phyloP scores from a whole-genome alignment of 2,113 vertebrate species.

The Semicossyphus pulcher region DNA sequence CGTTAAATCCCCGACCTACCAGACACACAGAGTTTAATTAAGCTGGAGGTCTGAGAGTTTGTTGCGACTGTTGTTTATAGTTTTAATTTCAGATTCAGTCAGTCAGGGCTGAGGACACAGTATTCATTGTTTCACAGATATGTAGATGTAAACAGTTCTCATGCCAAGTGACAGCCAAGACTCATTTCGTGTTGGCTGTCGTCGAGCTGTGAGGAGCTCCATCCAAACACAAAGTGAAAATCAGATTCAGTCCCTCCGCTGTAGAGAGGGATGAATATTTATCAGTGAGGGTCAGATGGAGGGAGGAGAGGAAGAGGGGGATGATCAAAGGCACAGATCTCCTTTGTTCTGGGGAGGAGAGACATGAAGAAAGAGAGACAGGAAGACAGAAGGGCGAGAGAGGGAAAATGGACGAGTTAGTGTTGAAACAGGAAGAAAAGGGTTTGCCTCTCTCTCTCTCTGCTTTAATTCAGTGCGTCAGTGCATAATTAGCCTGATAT shows the following conservation, averaged over 20 bases:
- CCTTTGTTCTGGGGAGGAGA: slow-evolving; percentile 66
- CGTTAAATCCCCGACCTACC: slow-evolving; percentile 2
- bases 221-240: slow-evolving; percentile 51
- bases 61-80: slow-evolving; percentile 2
- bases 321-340: slow-evolving; percentile 67
- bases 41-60: slow-evolving; percentile 33
- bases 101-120: slow-evolving; percentile 4
- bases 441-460: slow-evolving; percentile 1
- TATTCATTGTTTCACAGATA: slow-evolving; percentile 41
- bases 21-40: slow-evolving; percentile 31
- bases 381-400: slow-evolving; percentile 12
- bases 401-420: background rate
- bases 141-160: slow-evolving; percentile 35
- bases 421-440: slow-evolving; percentile 5
- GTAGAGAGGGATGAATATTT: slow-evolving; percentile 70
- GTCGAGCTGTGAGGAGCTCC: slow-evolving; percentile 24
- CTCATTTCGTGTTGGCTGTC: slow-evolving; percentile 27
- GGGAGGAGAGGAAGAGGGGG: slow-evolving; percentile 61
- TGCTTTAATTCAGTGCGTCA: background rate
- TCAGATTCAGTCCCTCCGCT: slow-evolving; percentile 60
- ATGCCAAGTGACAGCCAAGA: slow-evolving; percentile 44
- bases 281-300: slow-evolving; percentile 60
- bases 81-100: slow-evolving; percentile 2
- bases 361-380: slow-evolving; percentile 10
- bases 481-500: slow-evolving; percentile 11